phyloP scores from a whole-genome alignment of 2,113 vertebrate species.

The Tachycineta bicolor region DNA sequence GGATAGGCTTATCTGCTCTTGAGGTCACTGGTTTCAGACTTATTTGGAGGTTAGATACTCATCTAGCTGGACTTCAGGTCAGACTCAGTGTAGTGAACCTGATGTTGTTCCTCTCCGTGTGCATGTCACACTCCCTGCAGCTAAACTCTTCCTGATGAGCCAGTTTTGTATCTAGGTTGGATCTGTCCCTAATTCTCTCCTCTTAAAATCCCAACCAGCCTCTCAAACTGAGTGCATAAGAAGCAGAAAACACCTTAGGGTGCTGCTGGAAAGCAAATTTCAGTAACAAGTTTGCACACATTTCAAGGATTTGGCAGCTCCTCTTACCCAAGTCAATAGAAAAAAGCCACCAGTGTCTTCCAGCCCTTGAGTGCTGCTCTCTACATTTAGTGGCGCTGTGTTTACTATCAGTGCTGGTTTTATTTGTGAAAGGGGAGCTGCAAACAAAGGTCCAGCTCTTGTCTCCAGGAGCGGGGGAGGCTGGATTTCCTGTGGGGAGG shows the following conservation, averaged over 20 bases:
- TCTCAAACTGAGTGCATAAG: fast-evolving
- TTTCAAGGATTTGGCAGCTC: neutral
- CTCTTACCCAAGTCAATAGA: neutral
- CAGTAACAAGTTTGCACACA: neutral
- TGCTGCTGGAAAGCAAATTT: neutral
- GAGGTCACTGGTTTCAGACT: neutral
- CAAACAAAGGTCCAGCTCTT: neutral
- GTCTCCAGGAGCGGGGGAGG: neutral
- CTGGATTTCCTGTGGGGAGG: conserved; percentile 35
- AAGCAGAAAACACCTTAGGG: neutral
- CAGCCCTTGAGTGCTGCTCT: neutral
- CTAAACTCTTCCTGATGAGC: neutral
- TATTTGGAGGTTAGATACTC: neutral
- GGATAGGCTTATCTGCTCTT: neutral
- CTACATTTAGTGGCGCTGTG: neutral
- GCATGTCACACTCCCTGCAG: neutral
- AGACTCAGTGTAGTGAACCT: neutral
- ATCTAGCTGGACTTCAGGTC: neutral
- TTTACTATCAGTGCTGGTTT: neutral
- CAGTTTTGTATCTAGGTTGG: neutral
- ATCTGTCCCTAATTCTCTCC: neutral
- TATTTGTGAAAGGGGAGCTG: conserved; percentile 1
- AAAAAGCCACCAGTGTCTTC: neutral
- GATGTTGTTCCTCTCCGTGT: neutral
- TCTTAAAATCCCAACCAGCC: neutral